Percentiles rank a stretch among this genome's conserved stretches.
Evolutionary conservation across 2,797 vertebrate species (phyloP).

Genomic region (Smutsia gigantea): DNA sequence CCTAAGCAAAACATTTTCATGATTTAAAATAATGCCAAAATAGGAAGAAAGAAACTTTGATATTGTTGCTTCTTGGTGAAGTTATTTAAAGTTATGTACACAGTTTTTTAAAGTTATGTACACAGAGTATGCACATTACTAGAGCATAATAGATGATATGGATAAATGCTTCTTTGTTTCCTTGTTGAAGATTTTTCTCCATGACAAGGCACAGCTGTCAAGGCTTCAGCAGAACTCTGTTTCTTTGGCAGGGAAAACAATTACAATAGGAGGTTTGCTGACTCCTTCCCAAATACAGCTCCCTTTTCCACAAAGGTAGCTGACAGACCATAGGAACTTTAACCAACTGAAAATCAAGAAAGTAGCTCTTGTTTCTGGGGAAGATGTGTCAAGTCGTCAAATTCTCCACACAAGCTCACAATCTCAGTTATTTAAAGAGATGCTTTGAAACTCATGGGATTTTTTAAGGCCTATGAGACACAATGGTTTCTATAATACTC

Average conservation of each 20-base stretch:
- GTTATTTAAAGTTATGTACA: conserved; percentile 29
- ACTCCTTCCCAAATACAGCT: conserved; percentile 79
- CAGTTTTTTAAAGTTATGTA: conserved; percentile 30
- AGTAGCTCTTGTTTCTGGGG: conserved; percentile 24
- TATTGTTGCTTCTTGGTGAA: conserved; percentile 35
- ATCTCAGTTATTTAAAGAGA: conserved; percentile 56
- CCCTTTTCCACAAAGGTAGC: conserved; percentile 67
- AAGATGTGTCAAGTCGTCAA: conserved; percentile 68
- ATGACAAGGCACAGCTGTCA: conserved; percentile 77
- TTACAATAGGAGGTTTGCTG: conserved; percentile 68
- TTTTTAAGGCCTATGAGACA: conserved; percentile 21
- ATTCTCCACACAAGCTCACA: conserved; percentile 47
- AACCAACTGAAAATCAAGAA: conserved; percentile 64
- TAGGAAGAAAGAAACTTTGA: conserved; percentile 2
- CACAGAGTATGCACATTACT: conserved; percentile 60
- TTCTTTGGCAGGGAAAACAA: conserved; percentile 78
- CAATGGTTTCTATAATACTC: not conserved
- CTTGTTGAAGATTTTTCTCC: conserved; percentile 71
- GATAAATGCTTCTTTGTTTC: conserved; percentile 73
- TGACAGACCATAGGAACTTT: conserved; percentile 70
- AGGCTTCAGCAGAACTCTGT: conserved; percentile 70
- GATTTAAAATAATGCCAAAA: conserved; percentile 38
- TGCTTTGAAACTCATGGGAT: conserved; percentile 50
- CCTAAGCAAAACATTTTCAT: conserved; percentile 41
- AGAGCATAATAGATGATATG: conserved; percentile 41